Percentiles rank a stretch among this genome's conserved stretches.
Evolutionary conservation across 2,797 vertebrate genomes (phyloP).

Genomic region (Sternarchorhynchus goeldii): DNA sequence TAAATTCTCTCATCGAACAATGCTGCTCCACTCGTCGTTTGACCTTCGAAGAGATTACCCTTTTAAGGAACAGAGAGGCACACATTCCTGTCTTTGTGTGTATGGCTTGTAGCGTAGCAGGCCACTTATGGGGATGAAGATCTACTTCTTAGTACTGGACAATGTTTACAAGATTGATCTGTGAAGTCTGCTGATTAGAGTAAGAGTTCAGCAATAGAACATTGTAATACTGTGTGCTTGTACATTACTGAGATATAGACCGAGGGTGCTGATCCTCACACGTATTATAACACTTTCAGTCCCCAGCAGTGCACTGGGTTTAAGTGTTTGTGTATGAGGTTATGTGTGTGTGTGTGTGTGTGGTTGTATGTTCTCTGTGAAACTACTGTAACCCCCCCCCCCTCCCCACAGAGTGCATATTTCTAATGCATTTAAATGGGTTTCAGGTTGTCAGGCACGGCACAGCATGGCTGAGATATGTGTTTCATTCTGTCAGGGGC

Average conservation of each 20-base stretch:
- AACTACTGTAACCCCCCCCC: conserved; percentile 1
- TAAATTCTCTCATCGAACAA: conserved; percentile 21
- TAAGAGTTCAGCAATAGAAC: no score
- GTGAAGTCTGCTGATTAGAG: background rate
- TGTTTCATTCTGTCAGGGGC: conserved; percentile 43
- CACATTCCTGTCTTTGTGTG: background rate
- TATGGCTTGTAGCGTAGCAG: background rate
- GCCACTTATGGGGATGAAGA: background rate
- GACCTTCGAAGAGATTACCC: conserved; percentile 29
- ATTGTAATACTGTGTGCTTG: no score
- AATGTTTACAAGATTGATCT: background rate
- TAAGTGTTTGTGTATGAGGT: conserved; percentile 15
- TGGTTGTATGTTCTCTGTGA: conserved; percentile 1
- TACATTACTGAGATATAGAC: no score
- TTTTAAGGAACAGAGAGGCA: conserved; percentile 16
- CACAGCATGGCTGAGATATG: conserved; percentile 37
- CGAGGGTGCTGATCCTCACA: no score
- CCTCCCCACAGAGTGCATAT: conserved; percentile 21
- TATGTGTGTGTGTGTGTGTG: conserved; percentile 23
- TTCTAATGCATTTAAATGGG: conserved; percentile 58
- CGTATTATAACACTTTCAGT: background rate
- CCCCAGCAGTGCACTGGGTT: background rate
- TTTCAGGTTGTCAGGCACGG: conserved; percentile 38
- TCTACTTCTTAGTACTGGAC: background rate
- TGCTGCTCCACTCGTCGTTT: conserved; percentile 16